These are phyloP conservation scores for Thryonomys swinderianus DNA, from an alignment of 2,113 vertebrate species.

Conservation along the genomic window DNA sequence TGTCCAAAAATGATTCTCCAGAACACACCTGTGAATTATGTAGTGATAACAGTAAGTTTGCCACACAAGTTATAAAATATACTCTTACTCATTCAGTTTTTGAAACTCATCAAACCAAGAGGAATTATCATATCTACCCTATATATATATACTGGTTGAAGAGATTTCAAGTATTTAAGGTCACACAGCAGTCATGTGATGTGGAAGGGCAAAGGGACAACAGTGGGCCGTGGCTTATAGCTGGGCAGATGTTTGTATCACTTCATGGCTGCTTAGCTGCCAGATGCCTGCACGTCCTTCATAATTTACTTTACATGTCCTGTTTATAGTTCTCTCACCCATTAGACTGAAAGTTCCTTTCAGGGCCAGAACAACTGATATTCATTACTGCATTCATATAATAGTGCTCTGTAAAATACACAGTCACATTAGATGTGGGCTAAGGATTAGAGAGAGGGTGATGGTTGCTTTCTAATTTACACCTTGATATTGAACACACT, in stretches of 20 bases:
- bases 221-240: background rate
- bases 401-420: background rate
- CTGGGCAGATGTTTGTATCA: background rate
- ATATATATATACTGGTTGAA: background rate
- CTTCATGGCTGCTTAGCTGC: background rate
- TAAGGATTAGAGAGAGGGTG: background rate
- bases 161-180: background rate
- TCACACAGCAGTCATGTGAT: fast-evolving
- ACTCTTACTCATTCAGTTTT: background rate
- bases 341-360: background rate
- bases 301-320: background rate
- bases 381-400: background rate
- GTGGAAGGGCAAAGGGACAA: background rate
- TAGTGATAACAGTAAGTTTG: background rate
- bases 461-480: background rate
- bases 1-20: background rate
- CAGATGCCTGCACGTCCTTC: background rate
- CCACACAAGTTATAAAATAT: background rate
- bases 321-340: background rate
- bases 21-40: background rate
- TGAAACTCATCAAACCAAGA: background rate
- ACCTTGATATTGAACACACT: background rate
- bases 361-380: background rate
- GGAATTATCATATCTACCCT: background rate
- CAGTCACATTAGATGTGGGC: background rate